phyloP scores from a whole-genome alignment of 2,113 vertebrate species.

The Lycocorax pyrrhopterus region DNA sequence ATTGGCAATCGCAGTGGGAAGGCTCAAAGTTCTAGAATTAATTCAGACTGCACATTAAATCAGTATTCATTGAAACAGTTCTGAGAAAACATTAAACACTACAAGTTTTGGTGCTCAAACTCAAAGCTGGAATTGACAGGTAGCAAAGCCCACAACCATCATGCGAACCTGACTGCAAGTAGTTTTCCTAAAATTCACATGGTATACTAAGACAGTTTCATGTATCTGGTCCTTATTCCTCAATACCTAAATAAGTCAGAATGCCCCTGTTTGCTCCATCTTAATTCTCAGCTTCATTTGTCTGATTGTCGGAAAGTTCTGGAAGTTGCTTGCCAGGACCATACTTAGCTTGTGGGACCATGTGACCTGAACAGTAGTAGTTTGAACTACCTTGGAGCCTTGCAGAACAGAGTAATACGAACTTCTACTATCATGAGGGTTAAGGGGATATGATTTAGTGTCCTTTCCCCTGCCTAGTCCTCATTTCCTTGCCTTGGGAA shows the following conservation, averaged over 20 bases:
- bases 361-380: not conserved
- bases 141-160: not conserved
- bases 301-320: not conserved
- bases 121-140: not conserved
- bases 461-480: not conserved
- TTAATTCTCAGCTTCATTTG: not conserved
- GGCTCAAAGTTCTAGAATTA: not conserved
- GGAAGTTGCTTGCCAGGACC: not conserved
- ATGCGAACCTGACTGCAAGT: not conserved
- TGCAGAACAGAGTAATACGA: not conserved
- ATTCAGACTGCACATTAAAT: not conserved
- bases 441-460: not conserved
- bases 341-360: not conserved
- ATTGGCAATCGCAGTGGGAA: not conserved
- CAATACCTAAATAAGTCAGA: not conserved
- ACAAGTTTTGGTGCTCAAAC: not conserved
- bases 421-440: not conserved
- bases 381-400: not conserved
- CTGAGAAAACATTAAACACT: not conserved
- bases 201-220: not conserved
- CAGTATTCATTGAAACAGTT: not conserved
- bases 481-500: not conserved
- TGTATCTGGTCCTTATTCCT: not conserved
- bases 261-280: not conserved
- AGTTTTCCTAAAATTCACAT: not conserved